phyloP scores from a whole-genome alignment of 2,797 vertebrate species.

The Echiichthys vipera region DNA sequence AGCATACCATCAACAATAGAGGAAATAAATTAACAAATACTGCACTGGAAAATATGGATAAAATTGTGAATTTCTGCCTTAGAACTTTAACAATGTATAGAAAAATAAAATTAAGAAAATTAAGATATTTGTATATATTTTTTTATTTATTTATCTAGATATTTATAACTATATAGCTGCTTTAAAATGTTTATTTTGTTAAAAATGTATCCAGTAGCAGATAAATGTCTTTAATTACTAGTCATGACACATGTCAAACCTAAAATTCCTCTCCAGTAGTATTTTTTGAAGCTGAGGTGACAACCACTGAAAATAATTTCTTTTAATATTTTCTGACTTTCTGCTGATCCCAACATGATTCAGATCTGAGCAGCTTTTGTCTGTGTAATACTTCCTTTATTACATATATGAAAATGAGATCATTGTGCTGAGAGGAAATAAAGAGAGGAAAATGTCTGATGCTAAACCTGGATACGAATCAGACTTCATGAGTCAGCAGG shows the following conservation, averaged over 20 bases:
- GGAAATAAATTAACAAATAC: not conserved
- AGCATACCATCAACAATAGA: not conserved
- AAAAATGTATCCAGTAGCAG: not conserved
- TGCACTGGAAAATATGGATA: not conserved
- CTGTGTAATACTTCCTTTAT: constrained; percentile 21
- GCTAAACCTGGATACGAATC: constrained; percentile 39
- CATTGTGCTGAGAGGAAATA: constrained; percentile 34
- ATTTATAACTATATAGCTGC: no score
- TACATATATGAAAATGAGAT: constrained; percentile 2
- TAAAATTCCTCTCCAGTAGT: not conserved
- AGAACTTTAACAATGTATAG: no score
- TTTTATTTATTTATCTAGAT: no score
- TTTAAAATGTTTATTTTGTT: not conserved
- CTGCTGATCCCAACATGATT: constrained; percentile 26
- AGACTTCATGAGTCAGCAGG: constrained; percentile 36
- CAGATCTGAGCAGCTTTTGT: constrained; percentile 19
- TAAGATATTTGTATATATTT: no score
- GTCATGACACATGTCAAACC: not conserved
- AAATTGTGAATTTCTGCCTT: not conserved
- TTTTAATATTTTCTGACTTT: no score
- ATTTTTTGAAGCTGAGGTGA: not conserved
- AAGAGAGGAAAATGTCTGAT: constrained; percentile 47
- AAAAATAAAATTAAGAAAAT: no score
- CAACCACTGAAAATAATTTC: not conserved
- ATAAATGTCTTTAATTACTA: not conserved